Percentiles rank a stretch among this genome's conserved stretches.
Evolutionary conservation across 2,113 vertebrate species (phyloP).

Genomic region (Argyrosomus japonicus): DNA sequence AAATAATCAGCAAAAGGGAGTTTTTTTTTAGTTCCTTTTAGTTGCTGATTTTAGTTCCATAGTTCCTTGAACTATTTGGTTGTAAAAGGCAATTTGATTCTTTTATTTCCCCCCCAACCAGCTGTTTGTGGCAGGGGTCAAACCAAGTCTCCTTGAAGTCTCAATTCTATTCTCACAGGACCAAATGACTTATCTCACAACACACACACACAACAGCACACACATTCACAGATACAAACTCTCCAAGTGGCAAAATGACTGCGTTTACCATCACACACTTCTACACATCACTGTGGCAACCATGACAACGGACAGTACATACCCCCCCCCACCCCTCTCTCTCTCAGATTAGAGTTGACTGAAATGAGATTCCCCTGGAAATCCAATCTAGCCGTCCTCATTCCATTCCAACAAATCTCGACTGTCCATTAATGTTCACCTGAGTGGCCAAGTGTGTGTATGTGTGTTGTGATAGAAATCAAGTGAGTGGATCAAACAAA

Average conservation of each 20-base stretch:
- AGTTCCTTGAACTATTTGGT: background rate
- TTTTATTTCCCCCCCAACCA: background rate
- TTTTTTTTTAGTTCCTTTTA: too few species aligned
- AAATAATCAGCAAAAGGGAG: background rate
- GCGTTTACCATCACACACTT: conserved; percentile 24
- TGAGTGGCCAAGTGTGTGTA: conserved; percentile 12
- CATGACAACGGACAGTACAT: conserved; percentile 2
- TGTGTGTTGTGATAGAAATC: conserved; percentile 11
- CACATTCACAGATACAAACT: conserved; percentile 1
- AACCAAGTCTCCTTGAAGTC: conserved; percentile 3
- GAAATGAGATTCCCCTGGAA: conserved; percentile 68
- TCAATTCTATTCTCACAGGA: background rate
- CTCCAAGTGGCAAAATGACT: conserved; percentile 18
- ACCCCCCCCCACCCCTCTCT: background rate
- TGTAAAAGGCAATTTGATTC: background rate
- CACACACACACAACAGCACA: background rate
- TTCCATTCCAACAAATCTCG: conserved; percentile 50
- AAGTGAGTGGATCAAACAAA: conserved; percentile 21
- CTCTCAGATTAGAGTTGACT: conserved; percentile 53
- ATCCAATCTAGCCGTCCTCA: conserved; percentile 62
- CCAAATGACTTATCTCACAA: background rate
- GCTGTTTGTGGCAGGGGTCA: background rate
- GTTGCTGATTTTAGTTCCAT: background rate
- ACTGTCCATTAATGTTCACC: conserved; percentile 57
- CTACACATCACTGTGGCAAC: conserved; percentile 11